Base-by-base conservation (phyloP, 2,888 invertebrate species). In the Microplitis deprimator region DNA sequence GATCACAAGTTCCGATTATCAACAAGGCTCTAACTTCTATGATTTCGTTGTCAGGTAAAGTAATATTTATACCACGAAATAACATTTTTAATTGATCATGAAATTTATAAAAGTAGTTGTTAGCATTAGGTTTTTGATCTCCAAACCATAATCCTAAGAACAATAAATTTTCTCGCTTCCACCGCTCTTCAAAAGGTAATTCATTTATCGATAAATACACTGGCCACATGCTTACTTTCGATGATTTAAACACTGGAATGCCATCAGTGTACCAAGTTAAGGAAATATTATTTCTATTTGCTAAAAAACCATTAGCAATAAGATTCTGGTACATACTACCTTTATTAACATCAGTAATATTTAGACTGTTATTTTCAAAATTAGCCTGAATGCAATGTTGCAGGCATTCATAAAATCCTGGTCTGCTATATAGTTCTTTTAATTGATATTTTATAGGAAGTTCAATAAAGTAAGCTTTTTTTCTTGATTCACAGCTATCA, bases 221-320 rank as follows among this genome's bases (percentile, higher is more conserved):
- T 38, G 76, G 68, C 76, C 76, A 78, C 17, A 76, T 61, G 17
- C 69, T 78, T 20, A 17, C 69, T 69, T 60, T 73, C 1, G 59
- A 41, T 39, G 78, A 76, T 73, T 73, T 78, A 40, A 73, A 77
- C 6, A 77, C 68, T 20, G 68, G 72, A 7, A 61, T 72, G 8
- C 73, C 76, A 39, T 72, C 73, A 13, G 76, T 67, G 20, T 76
- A 73, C 76, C 76, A 76, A 68, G 60, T 72, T 13, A 78, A 78
- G 4, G 75, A 78, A 41, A 78, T 60, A 70, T 74, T 77, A 67
- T 65, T 61, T 38, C n/a, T 70, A 73, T 79, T 65, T 10, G 17
- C 13, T 20, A 61, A 60, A n/a, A 60, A 67, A 50, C 62, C 68
- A 50, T 70, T 69, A n/a, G 39, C n/a, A 13, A 39, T 60, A 39